These are phyloP conservation scores for Crypturellus undulatus DNA, from an alignment of 2,113 vertebrate genomes.

Conservation along the genomic window DNA sequence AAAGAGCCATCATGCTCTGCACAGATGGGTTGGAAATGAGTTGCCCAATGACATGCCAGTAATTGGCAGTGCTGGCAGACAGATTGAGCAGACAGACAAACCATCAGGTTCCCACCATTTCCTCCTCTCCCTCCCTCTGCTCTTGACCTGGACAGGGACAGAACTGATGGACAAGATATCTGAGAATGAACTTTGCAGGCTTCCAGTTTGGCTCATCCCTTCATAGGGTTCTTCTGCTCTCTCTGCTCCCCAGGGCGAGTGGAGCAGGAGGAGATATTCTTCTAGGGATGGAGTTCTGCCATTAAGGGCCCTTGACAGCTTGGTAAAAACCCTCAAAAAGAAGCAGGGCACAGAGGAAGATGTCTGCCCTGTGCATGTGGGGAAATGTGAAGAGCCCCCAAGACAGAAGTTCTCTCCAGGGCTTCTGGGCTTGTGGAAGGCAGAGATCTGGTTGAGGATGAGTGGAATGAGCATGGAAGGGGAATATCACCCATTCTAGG, in stretches of 20 bases:
- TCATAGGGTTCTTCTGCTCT: not conserved
- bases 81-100: conserved; percentile 16
- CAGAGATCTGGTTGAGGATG: accelerated
- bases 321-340: not conserved
- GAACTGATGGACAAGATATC: not conserved
- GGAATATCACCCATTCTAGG: not conserved
- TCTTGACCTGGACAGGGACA: not conserved
- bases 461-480: not conserved
- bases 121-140: not conserved
- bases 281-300: conserved; percentile 13
- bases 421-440: not conserved
- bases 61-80: conserved; percentile 18
- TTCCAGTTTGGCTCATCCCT: not conserved
- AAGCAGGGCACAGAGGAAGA: not conserved
- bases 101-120: not conserved
- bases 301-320: not conserved
- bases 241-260: not conserved
- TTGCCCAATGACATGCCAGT: conserved; percentile 10
- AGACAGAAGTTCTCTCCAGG: not conserved
- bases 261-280: not conserved
- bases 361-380: not conserved
- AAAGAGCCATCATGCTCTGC: conserved; percentile 53
- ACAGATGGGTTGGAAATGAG: conserved; percentile 49
- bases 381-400: not conserved
- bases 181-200: not conserved